Percentiles rank a stretch among this genome's conserved stretches.
Conservation (phyloP, 2,888 invertebrate species). For the Diarsia mendica region DNA sequence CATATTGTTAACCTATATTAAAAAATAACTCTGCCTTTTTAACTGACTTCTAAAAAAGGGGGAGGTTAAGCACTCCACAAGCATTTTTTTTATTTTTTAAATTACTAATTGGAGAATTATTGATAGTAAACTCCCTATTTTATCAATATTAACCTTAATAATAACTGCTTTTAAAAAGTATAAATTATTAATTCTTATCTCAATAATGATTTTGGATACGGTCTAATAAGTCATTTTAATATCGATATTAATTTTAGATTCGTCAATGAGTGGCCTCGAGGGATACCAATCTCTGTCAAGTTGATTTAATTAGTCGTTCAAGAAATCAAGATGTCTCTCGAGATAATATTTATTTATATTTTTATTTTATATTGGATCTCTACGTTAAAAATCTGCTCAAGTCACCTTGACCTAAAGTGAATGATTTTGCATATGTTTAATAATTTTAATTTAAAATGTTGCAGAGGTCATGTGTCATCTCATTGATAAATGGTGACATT, state of each 20-base stretch:
- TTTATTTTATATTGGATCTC: too few species aligned
- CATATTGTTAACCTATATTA: too few species aligned
- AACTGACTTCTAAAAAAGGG: too few species aligned
- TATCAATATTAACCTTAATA: too few species aligned
- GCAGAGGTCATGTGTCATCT: constrained; percentile 16
- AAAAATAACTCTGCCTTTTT: too few species aligned
- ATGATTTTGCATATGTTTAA: constrained; percentile 29
- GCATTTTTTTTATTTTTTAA: too few species aligned
- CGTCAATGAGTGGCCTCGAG: background rate
- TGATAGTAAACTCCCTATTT: too few species aligned
- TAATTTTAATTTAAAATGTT: constrained; percentile 18
- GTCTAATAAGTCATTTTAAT: background rate
- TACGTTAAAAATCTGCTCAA: constrained; percentile 4
- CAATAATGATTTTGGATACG: too few species aligned
- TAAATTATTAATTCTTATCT: too few species aligned
- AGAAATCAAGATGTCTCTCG: background rate
- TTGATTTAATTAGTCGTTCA: background rate
- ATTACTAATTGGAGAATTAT: too few species aligned
- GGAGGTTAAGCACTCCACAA: too few species aligned
- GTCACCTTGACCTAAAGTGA: constrained; percentile 44
- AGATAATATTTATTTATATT: constrained; percentile 12
- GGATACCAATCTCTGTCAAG: background rate
- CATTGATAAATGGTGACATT: constrained; percentile 32
- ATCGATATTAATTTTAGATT: background rate
- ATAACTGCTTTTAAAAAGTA: too few species aligned